Evolutionary conservation across 2,888 invertebrate genomes (phyloP).

Genomic region (Hypolimnas misippus): DNA sequence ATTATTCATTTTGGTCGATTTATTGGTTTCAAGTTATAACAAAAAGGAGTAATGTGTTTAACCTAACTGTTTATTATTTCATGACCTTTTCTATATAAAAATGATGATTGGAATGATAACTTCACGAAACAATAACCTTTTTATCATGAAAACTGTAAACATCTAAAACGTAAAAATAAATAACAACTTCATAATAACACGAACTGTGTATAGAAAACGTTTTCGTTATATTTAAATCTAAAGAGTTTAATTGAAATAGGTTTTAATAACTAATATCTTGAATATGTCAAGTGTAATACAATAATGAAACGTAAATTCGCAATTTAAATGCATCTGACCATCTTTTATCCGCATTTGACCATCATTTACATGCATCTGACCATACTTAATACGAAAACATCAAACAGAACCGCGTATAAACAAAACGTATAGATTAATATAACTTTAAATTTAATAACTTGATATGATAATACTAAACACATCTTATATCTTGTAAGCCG

Average conservation of each 20-base stretch:
- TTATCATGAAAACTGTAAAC: too few species aligned
- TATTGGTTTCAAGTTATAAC: too few species aligned
- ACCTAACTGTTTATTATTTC: too few species aligned
- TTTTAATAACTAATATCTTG: neutral
- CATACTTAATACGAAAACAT: neutral
- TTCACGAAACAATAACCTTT: too few species aligned
- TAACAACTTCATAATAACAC: too few species aligned
- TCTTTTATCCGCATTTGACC: neutral
- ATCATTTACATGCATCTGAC: conserved; percentile 2
- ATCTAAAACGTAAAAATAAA: too few species aligned
- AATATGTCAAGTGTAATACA: conserved; percentile 6
- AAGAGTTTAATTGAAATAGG: neutral
- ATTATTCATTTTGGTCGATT: neutral
- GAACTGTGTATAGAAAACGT: neutral
- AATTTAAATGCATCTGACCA: conserved; percentile 6
- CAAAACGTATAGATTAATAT: conserved; percentile 13
- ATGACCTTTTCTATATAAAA: too few species aligned
- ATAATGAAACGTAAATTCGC: neutral
- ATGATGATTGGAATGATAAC: too few species aligned
- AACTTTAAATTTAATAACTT: conserved; percentile 8
- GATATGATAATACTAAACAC: conserved; percentile 16
- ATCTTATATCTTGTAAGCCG: conserved; percentile 18
- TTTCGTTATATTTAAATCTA: neutral
- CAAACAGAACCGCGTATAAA: neutral
- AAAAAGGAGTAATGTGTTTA: too few species aligned